A percentile compares a stretch with the other conserved stretches of the same genome.
Evolutionary conservation across 2,888 invertebrate genomes (phyloP).

Genomic region (Drosophila incognita): DNA sequence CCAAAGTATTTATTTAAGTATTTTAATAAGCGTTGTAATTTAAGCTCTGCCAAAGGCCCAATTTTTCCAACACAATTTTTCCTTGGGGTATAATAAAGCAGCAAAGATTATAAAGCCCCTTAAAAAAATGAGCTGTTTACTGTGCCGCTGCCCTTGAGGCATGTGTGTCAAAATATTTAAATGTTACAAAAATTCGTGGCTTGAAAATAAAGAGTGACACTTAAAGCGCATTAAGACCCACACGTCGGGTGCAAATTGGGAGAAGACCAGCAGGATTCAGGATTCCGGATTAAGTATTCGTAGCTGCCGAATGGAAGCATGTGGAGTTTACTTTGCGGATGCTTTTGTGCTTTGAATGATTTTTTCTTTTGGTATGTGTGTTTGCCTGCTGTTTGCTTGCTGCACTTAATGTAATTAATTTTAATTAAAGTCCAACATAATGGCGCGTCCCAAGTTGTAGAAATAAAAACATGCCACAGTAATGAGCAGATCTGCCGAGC

Average conservation of each 20-base stretch:
- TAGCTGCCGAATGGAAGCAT: slow-evolving; percentile 5
- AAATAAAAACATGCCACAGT: slow-evolving; percentile 64
- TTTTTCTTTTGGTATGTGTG: slow-evolving; percentile 34
- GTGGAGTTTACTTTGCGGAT: slow-evolving; percentile 28
- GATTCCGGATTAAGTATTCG: not conserved
- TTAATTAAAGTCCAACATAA: slow-evolving; percentile 84
- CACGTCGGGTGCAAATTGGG: slow-evolving; percentile 5
- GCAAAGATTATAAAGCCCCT: not conserved
- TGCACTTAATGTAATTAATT: slow-evolving; percentile 85
- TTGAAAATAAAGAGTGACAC: slow-evolving; percentile 8
- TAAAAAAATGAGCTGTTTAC: not conserved
- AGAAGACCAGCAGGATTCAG: slow-evolving; percentile 1
- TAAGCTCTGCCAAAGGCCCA: not conserved
- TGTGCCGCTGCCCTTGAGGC: slow-evolving; percentile 3
- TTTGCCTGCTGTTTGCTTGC: slow-evolving; percentile 70
- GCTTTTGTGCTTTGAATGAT: slow-evolving; percentile 47
- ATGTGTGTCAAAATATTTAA: slow-evolving; percentile 15
- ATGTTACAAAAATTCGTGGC: not conserved
- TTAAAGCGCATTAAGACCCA: slow-evolving; percentile 55
- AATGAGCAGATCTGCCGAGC: slow-evolving; percentile 70
- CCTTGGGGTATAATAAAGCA: not conserved
- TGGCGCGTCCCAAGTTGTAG: slow-evolving; percentile 45
- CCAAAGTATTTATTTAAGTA: not conserved
- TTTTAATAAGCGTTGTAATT: not conserved
- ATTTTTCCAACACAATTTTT: not conserved